These are phyloP conservation scores for Brienomyrus brachyistius DNA, from an alignment of 2,113 vertebrate genomes.

Conservation along the genomic window DNA sequence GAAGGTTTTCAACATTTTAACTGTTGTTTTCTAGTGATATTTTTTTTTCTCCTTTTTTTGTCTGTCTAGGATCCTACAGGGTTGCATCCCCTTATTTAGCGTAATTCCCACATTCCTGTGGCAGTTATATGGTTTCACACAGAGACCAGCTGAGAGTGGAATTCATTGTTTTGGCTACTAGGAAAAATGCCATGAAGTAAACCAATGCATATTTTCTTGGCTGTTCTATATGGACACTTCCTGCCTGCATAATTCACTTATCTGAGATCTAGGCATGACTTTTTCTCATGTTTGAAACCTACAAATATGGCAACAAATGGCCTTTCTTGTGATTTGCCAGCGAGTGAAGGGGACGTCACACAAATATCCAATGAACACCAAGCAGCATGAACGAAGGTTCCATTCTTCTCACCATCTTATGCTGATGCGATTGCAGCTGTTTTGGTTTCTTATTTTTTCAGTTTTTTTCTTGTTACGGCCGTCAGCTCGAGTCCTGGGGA, in stretches of 20 bases:
- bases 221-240: not conserved
- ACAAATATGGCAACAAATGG: not conserved
- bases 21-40: not conserved
- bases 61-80: not conserved
- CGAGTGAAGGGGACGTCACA: not conserved
- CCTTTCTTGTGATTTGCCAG: not conserved
- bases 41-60: not conserved
- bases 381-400: not conserved
- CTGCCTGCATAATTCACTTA: not conserved
- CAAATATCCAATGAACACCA: not conserved
- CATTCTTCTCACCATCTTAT: not conserved
- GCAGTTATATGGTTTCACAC: not conserved
- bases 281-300: not conserved
- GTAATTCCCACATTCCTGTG: not conserved
- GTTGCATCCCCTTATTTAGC: not conserved
- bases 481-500: not conserved
- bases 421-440: not conserved
- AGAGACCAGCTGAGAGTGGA: not conserved
- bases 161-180: not conserved
- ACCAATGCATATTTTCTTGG: not conserved
- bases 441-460: not conserved
- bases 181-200: not conserved
- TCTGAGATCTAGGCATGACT: not conserved
- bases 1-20: conserved; percentile 3
- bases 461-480: not conserved